phyloP scores from a whole-genome alignment of 2,888 invertebrate species.

The Drosophila flavopinicola region DNA sequence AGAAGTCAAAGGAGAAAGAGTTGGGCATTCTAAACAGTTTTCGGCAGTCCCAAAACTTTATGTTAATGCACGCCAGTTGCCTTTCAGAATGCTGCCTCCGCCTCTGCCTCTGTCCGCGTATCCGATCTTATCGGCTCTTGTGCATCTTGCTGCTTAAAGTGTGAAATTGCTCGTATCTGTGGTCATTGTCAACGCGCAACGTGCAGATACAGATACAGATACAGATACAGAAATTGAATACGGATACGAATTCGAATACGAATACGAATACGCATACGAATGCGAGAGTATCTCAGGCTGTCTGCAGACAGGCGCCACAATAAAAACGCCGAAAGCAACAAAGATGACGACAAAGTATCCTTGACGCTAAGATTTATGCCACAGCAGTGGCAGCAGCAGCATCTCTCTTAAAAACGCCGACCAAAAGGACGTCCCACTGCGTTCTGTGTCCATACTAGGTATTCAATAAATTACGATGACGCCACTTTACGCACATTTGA shows the following conservation, averaged over 20 bases:
- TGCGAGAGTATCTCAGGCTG: constrained; percentile 24
- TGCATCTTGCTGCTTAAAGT: constrained; percentile 65
- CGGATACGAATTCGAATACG: constrained; percentile 10
- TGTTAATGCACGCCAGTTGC: constrained; percentile 54
- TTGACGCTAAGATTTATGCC: constrained; percentile 80
- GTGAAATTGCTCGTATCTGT: constrained; percentile 82
- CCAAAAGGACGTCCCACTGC: constrained; percentile 73
- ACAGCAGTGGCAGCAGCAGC: constrained; percentile 32
- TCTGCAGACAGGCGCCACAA: constrained; percentile 78
- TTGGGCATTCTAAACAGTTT: constrained; percentile 29
- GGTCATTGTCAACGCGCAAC: constrained; percentile 76
- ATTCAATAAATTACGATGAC: constrained; percentile 80
- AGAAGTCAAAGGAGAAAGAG: constrained; percentile 23
- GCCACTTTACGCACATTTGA: constrained; percentile 80
- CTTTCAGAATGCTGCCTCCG: background rate
- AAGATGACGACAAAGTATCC: constrained; percentile 80
- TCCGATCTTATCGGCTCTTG: constrained; percentile 60
- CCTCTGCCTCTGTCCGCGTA: background rate
- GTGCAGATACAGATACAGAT: constrained; percentile 37
- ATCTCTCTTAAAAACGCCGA: constrained; percentile 53
- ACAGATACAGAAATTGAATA: constrained; percentile 13
- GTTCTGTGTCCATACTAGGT: constrained; percentile 72
- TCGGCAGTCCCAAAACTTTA: constrained; percentile 65
- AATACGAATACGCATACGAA: constrained; percentile 6
- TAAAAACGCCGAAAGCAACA: constrained; percentile 75